Conservation (phyloP, 2,888 invertebrate species). For the Leptogaster cylindrica region DNA sequence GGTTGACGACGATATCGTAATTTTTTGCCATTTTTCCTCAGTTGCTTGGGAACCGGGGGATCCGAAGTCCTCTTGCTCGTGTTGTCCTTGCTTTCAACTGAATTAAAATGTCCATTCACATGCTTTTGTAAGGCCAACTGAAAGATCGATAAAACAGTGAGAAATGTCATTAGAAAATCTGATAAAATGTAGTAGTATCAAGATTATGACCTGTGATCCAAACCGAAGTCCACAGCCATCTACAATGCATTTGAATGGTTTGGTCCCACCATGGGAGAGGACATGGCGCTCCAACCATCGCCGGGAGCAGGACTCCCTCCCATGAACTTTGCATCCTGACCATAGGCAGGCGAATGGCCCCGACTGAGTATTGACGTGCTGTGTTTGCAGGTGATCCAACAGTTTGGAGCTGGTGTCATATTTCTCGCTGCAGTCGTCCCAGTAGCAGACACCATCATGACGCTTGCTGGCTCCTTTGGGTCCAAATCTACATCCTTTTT, state of each 20-base stretch:
- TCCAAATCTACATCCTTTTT: slow-evolving; percentile 57
- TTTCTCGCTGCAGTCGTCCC: slow-evolving; percentile 81
- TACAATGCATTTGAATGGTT: slow-evolving; percentile 94
- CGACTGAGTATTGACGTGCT: slow-evolving; percentile 86
- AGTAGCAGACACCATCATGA: slow-evolving; percentile 71
- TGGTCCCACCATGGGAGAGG: slow-evolving; percentile 87
- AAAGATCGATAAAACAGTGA: slow-evolving; percentile 41
- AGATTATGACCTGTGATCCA: slow-evolving; percentile 80
- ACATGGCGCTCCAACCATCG: slow-evolving; percentile 95
- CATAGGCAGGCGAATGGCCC: slow-evolving; percentile 90
- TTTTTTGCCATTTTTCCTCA: slow-evolving; percentile 87
- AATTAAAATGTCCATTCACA: slow-evolving; percentile 88
- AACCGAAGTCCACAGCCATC: slow-evolving; percentile 90
- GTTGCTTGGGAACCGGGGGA: slow-evolving; percentile 77
- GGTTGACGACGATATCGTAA: slow-evolving; percentile 85
- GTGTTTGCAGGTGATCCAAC: slow-evolving; percentile 84
- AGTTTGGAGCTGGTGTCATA: slow-evolving; percentile 82
- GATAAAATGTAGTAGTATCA: neutral
- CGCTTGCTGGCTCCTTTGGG: slow-evolving; percentile 60
- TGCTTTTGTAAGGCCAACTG: slow-evolving; percentile 81
- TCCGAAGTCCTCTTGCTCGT: slow-evolving; percentile 74
- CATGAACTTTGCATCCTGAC: slow-evolving; percentile 93
- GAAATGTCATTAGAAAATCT: too few species aligned
- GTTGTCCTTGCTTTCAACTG: slow-evolving; percentile 64
- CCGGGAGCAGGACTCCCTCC: slow-evolving; percentile 87